Base-by-base conservation (phyloP, 64 coral and sea anemone genomes). In the Montipora sp. region DNA sequence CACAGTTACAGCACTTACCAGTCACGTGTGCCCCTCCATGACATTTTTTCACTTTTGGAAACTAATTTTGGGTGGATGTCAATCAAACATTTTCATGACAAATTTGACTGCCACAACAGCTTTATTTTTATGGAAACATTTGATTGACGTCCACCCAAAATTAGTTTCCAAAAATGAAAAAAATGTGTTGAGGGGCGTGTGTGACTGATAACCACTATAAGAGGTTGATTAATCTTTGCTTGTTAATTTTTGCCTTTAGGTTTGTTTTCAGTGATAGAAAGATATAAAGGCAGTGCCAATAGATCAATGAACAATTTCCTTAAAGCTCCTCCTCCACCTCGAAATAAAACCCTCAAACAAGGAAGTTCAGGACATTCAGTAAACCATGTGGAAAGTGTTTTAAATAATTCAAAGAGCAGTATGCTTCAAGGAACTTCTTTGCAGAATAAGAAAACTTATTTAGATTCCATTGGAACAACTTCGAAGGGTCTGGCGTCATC, bases 241-340 rank as follows among this genome's bases (percentile, higher is more conserved):
- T 48, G 2, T 36, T 36, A 36, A 36, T 21, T 77, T 14, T 67
- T 69, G 4, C 85, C 13, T 7, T 3, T 46, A 94, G 93, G 93
- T 59, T 84, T 85, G 9, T 94, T 88, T 45, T 94, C 93, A 47
- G 88, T 90, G 47, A 15, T 83, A 53, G 93, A 94, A 12, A 94
- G 89, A 57, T 84, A 88, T 9, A 94, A 94, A 47, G 61, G 87
- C 76, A 72, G 66, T 3, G 60, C 87, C 9, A 90, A 71, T 48
- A 90, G 81, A 46, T 70, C 81, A 68, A 49, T 98, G n/a, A 94
- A 94, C 71, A 98, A 98, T 77, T 98, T 98, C 92, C 68, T 98
- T 8, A 98, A 98, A 88, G 95, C 95, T 78, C 95, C 95, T 11
- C 95, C 95, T 6, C 92, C 92, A 23, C 92, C 95, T 18, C 81